phyloP scores from a whole-genome alignment of 2,888 invertebrate genomes.

The Latrodectus hesperus region DNA sequence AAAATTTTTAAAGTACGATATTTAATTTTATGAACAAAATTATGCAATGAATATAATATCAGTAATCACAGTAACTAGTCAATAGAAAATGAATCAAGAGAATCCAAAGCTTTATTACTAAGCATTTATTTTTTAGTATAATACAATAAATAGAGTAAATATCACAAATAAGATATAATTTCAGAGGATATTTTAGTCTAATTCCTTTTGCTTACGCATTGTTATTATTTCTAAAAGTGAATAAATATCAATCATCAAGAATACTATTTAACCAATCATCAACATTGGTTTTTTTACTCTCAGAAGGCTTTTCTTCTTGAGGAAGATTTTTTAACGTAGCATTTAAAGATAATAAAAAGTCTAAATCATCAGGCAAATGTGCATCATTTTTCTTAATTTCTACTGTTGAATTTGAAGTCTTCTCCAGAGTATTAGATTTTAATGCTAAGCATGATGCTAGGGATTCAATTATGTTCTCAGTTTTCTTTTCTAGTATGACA shows the following conservation, averaged over 20 bases:
- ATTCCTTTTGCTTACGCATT: neutral
- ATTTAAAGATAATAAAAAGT: slow-evolving; percentile 53
- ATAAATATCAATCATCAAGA: slow-evolving; percentile 45
- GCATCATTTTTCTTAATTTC: neutral
- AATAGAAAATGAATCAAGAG: neutral
- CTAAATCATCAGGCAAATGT: slow-evolving; percentile 40
- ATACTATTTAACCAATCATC: slow-evolving; percentile 62
- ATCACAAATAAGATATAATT: neutral
- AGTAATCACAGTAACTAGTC: no score
- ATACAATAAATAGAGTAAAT: neutral
- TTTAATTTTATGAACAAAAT: no score
- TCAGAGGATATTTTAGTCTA: neutral
- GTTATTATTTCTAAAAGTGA: neutral
- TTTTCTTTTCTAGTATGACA: slow-evolving; percentile 43
- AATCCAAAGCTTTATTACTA: neutral
- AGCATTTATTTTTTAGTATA: neutral
- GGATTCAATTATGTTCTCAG: slow-evolving; percentile 44
- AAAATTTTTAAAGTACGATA: no score
- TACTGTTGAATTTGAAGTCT: neutral
- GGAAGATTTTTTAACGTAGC: slow-evolving; percentile 9
- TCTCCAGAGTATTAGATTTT: slow-evolving; percentile 10
- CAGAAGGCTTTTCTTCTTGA: slow-evolving; percentile 16
- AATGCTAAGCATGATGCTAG: slow-evolving; percentile 49
- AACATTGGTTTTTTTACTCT: slow-evolving; percentile 48
- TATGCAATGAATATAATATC: no score